phyloP scores from a whole-genome alignment of 2,888 invertebrate species.

The Dichetophora obliterata region DNA sequence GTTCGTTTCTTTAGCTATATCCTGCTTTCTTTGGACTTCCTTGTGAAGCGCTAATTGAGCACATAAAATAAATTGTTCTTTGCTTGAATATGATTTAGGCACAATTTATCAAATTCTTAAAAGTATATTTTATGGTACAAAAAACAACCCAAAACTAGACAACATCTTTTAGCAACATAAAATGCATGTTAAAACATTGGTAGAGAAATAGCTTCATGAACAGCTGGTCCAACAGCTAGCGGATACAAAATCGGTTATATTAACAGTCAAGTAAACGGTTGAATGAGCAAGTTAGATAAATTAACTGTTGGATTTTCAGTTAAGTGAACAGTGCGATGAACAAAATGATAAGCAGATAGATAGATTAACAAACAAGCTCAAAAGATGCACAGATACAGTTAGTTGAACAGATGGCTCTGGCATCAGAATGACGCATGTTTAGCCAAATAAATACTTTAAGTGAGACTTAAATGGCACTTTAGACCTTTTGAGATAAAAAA shows the following conservation, averaged over 20 bases:
- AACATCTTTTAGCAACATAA: neutral
- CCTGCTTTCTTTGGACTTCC: neutral
- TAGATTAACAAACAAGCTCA: no score
- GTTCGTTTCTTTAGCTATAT: neutral
- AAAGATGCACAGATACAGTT: no score
- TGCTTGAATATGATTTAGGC: neutral
- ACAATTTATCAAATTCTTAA: slow-evolving; percentile 11
- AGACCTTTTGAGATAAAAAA: no score
- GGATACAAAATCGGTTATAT: neutral
- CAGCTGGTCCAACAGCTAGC: neutral
- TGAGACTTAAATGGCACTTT: no score
- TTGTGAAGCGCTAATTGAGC: slow-evolving; percentile 28
- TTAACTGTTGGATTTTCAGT: no score
- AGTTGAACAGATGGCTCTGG: no score
- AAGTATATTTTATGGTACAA: neutral
- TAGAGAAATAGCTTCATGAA: neutral
- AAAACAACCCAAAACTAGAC: neutral
- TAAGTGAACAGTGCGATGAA: no score
- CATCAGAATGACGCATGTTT: no score
- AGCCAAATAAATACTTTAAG: no score
- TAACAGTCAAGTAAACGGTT: neutral
- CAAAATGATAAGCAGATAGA: no score
- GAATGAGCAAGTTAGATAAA: neutral
- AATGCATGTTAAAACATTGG: neutral
- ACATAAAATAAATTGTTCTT: slow-evolving; percentile 27